A percentile compares a stretch with the other conserved stretches of the same genome.
Evolutionary conservation across 2,888 invertebrate genomes (phyloP).

Genomic region (Leptinotarsa tumamoca): DNA sequence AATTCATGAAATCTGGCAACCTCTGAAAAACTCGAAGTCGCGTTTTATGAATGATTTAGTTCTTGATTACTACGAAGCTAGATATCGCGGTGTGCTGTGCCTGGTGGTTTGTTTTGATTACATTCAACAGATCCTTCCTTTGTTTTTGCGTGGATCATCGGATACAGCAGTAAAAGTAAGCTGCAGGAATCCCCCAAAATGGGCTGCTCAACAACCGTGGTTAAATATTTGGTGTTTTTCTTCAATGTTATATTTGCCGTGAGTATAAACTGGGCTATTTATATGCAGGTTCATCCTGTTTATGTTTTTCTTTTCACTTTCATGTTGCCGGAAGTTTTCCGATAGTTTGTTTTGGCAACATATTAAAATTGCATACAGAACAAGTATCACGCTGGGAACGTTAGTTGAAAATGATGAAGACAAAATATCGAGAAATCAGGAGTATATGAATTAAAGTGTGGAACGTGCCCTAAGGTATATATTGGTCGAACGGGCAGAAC

Average conservation of each 20-base stretch:
- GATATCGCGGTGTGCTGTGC: constrained; percentile 9
- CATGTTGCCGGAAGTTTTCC: constrained; percentile 4
- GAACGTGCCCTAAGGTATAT: too few relatives aligned
- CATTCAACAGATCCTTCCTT: constrained; percentile 11
- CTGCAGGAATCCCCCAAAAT: constrained; percentile 41
- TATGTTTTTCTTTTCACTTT: constrained; percentile 9
- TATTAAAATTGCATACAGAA: too few relatives aligned
- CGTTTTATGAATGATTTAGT: constrained; percentile 9
- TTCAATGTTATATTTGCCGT: constrained; percentile 76
- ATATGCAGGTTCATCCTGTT: constrained; percentile 21
- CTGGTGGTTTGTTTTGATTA: constrained; percentile 8
- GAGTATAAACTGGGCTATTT: constrained; percentile 65
- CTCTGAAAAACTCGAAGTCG: neutral
- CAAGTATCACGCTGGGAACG: too few relatives aligned
- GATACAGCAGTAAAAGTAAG: neutral
- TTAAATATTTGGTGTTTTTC: constrained; percentile 61
- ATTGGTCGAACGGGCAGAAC: too few relatives aligned
- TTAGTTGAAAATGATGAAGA: too few relatives aligned
- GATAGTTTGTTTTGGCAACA: neutral
- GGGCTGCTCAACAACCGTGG: constrained; percentile 60
- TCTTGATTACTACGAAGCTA: constrained; percentile 8
- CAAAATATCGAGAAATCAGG: too few relatives aligned
- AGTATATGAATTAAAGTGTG: too few relatives aligned
- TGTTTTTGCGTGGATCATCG: neutral
- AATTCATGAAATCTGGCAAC: constrained; percentile 25